phyloP scores from a whole-genome alignment of 2,797 vertebrate species.

The Chiroxiphia lanceolata region DNA sequence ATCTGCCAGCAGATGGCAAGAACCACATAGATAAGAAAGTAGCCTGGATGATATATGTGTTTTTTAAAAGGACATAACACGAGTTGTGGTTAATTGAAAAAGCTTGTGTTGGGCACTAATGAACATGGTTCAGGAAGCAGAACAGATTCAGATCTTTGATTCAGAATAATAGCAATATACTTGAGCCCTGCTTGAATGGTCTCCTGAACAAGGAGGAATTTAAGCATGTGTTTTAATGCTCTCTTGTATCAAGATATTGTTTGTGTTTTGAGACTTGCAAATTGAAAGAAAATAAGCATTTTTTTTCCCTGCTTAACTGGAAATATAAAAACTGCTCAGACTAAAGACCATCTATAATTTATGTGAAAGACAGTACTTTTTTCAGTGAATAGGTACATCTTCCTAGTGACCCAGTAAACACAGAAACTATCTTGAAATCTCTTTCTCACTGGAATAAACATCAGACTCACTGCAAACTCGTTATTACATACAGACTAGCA shows the following conservation, averaged over 20 bases:
- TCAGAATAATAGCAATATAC: background rate
- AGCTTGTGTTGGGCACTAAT: background rate
- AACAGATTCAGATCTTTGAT: background rate
- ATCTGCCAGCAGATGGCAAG: slow-evolving; percentile 58
- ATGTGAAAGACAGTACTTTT: background rate
- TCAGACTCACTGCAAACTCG: background rate
- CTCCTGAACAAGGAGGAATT: background rate
- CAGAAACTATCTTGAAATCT: background rate
- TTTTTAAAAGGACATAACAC: background rate
- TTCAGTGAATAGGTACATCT: background rate
- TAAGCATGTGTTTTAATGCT: background rate
- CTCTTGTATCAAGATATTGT: background rate
- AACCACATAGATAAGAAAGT: slow-evolving; percentile 15
- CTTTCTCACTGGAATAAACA: background rate
- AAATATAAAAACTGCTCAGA: background rate
- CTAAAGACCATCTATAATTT: background rate
- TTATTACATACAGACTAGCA: background rate
- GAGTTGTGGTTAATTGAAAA: background rate
- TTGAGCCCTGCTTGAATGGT: background rate
- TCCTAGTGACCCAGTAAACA: background rate
- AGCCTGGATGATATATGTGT: background rate
- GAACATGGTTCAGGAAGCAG: background rate
- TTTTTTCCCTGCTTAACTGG: background rate
- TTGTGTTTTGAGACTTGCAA: background rate
- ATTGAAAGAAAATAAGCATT: background rate